Conservation (phyloP, 2,797 vertebrate species). For the Manis javanica region DNA sequence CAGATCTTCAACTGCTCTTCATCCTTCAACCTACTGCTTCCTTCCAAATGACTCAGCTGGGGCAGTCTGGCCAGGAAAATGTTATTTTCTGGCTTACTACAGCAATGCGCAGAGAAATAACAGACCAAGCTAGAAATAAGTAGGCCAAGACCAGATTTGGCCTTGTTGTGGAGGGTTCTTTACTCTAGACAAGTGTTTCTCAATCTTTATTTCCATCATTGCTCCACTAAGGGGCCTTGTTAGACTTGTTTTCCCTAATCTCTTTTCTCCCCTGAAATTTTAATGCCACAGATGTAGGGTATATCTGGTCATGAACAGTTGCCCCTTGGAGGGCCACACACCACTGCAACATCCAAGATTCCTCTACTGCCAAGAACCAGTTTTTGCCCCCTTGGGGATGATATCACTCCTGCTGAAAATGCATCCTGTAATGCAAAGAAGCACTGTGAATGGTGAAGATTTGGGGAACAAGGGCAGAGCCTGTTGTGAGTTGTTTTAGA, state of each 20-base stretch:
- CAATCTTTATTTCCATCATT: background rate
- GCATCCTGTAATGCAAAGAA: background rate
- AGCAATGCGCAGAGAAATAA: constrained; percentile 31
- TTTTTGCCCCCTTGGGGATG: background rate
- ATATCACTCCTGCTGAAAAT: background rate
- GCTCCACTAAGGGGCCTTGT: background rate
- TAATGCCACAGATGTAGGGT: background rate
- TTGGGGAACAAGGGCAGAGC: background rate
- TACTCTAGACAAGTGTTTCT: background rate
- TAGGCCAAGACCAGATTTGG: background rate
- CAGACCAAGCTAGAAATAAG: constrained; percentile 22
- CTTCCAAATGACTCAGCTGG: constrained; percentile 50
- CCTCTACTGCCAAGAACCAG: background rate
- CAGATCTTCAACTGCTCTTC: constrained; percentile 61
- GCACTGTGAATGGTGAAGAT: background rate
- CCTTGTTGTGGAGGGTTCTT: background rate
- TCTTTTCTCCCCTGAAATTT: background rate
- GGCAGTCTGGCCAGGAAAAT: constrained; percentile 38
- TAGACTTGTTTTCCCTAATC: background rate
- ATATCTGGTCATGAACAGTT: background rate
- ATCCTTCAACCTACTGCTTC: constrained; percentile 53
- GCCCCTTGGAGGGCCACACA: background rate
- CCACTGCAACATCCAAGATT: background rate
- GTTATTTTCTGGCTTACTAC: constrained; percentile 36
- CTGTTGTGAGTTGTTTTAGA: background rate